Base-by-base conservation (phyloP, 2,797 vertebrate genomes). In the Pelochelys cantorii region DNA sequence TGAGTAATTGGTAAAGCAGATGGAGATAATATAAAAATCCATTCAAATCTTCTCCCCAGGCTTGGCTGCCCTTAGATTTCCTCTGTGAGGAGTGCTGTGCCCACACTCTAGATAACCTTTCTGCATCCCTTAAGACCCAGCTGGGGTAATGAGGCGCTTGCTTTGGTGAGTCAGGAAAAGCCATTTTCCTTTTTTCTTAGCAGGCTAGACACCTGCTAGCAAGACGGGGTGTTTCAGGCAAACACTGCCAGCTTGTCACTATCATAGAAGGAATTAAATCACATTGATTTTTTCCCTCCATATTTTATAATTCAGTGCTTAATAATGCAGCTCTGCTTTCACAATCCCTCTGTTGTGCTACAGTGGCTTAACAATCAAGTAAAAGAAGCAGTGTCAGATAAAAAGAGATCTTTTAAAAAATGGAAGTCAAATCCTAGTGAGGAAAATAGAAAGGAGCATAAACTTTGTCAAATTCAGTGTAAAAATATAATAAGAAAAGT, bases 281-380 rank as follows among this genome's bases (percentile, higher is more conserved):
- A 52, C 83, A 85, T 83, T 82, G 0, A 7, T 55, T 34, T 59
- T 59, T 68, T 34, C 42, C 42, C 42, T 6, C 55, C 34, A 87
- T 78, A 11, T 88, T 68, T 22, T 85, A 31, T 87, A 92, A 84
- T 37, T 20, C 52, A 48, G 27, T n/a, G 5, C 86, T 96, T 91
- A 92, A 87, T 91, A 87, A 81, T 91, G 79, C 29, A 77, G 34
- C 53, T 14, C 85, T 2, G 1, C 22, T 91, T 25, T 37, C 11
- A 7, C 9, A 3, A 93, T 89, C 29, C 42, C 11, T 15, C 84
- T 93, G 80, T 48, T 48, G 42, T 48, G 8, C 42, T 48, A 2
- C 42, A 48, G 42, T 48, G 42, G 42, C 42, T 48, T 48, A 48
- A 48, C 42, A 48, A 48, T 8, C 42, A 48, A 48, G 7, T 48